Evolutionary conservation across 2,113 vertebrate genomes (phyloP).

Genomic region (Micronycteris hirsuta): DNA sequence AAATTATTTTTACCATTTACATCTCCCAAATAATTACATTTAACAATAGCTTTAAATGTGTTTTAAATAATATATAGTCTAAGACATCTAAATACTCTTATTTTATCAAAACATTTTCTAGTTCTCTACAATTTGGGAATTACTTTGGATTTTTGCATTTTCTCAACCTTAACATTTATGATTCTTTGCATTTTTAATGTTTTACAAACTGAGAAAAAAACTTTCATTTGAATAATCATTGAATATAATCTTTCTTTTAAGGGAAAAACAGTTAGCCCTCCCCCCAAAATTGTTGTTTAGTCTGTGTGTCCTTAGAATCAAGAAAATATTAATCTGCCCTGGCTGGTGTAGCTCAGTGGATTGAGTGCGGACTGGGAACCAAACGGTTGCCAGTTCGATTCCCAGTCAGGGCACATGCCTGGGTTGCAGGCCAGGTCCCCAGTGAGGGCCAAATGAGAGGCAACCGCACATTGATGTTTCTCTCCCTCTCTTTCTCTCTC

Average conservation of each 20-base stretch:
- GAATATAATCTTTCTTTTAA: background rate
- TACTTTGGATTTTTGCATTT: background rate
- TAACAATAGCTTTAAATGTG: background rate
- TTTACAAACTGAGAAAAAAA: background rate
- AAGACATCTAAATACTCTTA: background rate
- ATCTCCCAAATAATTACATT: background rate
- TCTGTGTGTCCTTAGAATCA: background rate
- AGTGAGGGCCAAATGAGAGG: too few species aligned
- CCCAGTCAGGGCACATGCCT: too few species aligned
- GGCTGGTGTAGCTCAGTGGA: too few species aligned
- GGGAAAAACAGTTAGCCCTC: fast-evolving
- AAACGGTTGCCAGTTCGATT: too few species aligned
- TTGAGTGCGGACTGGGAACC: too few species aligned
- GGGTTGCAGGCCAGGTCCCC: too few species aligned
- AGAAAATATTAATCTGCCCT: background rate
- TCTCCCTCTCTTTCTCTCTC: too few species aligned
- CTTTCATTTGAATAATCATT: background rate
- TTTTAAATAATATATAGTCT: background rate
- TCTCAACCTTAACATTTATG: background rate
- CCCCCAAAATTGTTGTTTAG: background rate
- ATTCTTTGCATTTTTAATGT: background rate
- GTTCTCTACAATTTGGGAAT: background rate
- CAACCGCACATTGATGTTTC: too few species aligned
- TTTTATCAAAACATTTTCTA: background rate
- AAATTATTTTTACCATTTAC: background rate